Base-by-base conservation (phyloP, 2,797 vertebrate genomes). In the Tympanoctomys barrerae region DNA sequence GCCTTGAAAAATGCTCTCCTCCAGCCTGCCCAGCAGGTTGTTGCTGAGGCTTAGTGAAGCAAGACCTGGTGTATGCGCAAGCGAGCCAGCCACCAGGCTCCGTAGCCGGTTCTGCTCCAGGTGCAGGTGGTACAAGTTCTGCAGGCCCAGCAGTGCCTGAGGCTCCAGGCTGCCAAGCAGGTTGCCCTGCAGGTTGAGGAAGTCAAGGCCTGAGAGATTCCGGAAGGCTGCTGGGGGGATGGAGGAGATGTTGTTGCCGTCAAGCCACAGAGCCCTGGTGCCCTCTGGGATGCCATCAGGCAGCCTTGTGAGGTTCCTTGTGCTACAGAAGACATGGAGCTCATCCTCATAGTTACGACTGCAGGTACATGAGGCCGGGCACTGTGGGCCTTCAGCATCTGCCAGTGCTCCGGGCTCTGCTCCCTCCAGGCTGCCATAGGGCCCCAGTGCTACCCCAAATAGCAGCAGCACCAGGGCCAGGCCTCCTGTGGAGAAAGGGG, bases 261-360 rank as follows among this genome's bases (percentile, higher is more conserved):
- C 99, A 64, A 99, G 98, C 99, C 99, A 99, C 61, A 99, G 98
- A 7, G 99, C 99, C 95, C 98, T 99, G 92, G 99, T 98, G 0
- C 97, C 95, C 0, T 46, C 19, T 0, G 99, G 99, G 61, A 99
- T 83, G 9, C 99, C 98, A 0, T 98, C 68, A 0, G 99, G 99
- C 83, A 99, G 96, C 78, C 59, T 97, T 0, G 99, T 99, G 57
- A 99, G 98, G 98, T 99, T 99, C 26, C 98, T 98, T 1, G 97
- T 18, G 39, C 99, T 99, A 98, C 99, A 99, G 98, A 99, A 99
- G 97, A 99, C 98, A 1, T 98, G 99, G 97, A 99, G 99, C 97
- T 99, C 99, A 3, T 98, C 98, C 0, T 96, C 99, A 98, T 99
- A 99, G 81, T 99, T 99, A 0, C 98, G 97, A 88, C 98, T 97